Conservation (phyloP, 2,113 vertebrate genomes). For the Gobio gobio region DNA sequence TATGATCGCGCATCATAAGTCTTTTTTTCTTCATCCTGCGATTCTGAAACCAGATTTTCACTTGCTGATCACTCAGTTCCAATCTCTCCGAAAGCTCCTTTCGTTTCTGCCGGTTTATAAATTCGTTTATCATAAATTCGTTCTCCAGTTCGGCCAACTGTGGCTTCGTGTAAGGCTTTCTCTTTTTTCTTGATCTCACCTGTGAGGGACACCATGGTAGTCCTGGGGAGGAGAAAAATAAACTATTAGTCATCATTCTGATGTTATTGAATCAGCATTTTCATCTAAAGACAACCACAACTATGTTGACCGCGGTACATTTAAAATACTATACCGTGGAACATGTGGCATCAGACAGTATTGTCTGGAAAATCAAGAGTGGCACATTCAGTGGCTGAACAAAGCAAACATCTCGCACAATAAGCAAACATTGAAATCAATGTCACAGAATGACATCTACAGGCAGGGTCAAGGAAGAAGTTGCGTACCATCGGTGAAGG, state of each 20-base stretch:
- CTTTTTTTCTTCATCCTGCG: conserved; percentile 96
- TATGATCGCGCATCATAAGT: conserved; percentile 87
- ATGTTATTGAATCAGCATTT: not conserved
- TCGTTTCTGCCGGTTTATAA: conserved; percentile 93
- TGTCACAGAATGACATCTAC: not conserved
- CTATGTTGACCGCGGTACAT: not conserved
- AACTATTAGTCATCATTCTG: not conserved
- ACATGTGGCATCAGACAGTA: not conserved
- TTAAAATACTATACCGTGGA: not conserved
- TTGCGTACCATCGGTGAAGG: conserved; percentile 86
- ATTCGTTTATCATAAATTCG: conserved; percentile 91
- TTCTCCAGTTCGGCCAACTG: conserved; percentile 93
- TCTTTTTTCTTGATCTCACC: conserved; percentile 88
- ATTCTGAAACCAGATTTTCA: conserved; percentile 86
- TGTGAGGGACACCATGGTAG: conserved; percentile 88
- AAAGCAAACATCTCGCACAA: not conserved
- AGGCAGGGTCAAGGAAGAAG: conserved; percentile 36
- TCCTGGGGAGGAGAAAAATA: conserved; percentile 71
- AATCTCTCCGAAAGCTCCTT: conserved; percentile 91
- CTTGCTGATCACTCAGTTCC: conserved; percentile 83
- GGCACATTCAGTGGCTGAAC: not conserved
- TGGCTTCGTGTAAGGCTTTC: conserved; percentile 92
- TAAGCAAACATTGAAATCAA: not conserved
- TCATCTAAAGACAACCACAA: not conserved
- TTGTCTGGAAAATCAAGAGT: not conserved